phyloP scores from a whole-genome alignment of 1,140 invertebrate species.

The Steinernema khuongi region DNA sequence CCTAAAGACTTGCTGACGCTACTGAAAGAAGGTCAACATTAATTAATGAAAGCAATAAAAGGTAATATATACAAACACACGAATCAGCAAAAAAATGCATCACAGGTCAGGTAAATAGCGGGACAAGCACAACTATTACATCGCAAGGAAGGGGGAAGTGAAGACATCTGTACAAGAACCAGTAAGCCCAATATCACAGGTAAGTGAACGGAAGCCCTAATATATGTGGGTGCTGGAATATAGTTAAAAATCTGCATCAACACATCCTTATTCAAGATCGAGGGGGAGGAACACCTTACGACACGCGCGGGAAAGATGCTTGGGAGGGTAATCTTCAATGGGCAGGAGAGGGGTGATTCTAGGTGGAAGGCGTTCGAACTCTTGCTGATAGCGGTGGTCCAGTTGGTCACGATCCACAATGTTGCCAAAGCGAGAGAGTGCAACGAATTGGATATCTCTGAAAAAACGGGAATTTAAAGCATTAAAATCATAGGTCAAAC shows the following conservation, averaged over 20 bases:
- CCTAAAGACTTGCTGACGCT: too few species aligned
- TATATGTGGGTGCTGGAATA: background rate
- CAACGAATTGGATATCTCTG: conserved; percentile 38
- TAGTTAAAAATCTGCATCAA: background rate
- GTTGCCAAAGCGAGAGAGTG: conserved; percentile 33
- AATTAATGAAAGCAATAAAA: too few species aligned
- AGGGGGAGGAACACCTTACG: conserved; percentile 40
- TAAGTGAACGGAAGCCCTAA: background rate
- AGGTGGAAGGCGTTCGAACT: conserved; percentile 30
- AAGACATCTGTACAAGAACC: conserved; percentile 1
- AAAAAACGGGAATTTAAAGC: conserved; percentile 4
- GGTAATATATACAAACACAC: too few species aligned
- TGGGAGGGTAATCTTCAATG: conserved; percentile 30
- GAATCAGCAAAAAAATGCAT: too few species aligned
- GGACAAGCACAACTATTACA: background rate
- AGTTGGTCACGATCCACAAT: conserved; percentile 31
- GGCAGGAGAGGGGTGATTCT: conserved; percentile 33
- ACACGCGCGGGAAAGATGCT: conserved; percentile 30
- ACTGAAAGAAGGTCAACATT: too few species aligned
- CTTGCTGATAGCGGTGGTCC: conserved; percentile 30
- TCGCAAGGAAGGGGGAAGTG: background rate
- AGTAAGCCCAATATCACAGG: conserved; percentile 10
- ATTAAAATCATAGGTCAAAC: conserved; percentile 13
- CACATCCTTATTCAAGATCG: conserved; percentile 30
- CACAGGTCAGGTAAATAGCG: too few species aligned